Evolutionary conservation across 2,113 vertebrate species (phyloP).

Genomic region (Ctenomys sociabilis): DNA sequence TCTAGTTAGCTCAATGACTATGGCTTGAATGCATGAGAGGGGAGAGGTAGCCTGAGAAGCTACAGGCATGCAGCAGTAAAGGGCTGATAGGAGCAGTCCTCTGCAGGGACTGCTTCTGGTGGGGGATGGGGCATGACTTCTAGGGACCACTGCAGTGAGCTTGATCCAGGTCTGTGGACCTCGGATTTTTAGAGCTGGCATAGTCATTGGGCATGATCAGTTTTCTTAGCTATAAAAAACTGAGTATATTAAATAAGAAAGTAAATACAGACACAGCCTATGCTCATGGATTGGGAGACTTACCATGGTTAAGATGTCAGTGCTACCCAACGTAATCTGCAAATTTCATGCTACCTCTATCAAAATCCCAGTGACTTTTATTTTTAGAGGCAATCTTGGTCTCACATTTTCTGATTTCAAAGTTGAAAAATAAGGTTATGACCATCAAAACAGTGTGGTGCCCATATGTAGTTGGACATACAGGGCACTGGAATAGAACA

Average conservation of each 20-base stretch:
- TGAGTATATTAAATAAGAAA: background rate
- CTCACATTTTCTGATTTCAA: slow-evolving; percentile 39
- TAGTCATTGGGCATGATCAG: background rate
- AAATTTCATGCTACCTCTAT: background rate
- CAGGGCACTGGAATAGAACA: background rate
- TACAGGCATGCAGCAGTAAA: background rate
- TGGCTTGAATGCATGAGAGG: background rate
- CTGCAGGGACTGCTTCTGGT: background rate
- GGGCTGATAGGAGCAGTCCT: background rate
- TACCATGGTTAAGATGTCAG: background rate
- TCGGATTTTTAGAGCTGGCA: background rate
- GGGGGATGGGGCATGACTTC: background rate
- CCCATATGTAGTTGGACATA: background rate
- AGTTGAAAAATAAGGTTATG: background rate
- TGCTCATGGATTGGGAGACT: background rate
- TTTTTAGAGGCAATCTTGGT: slow-evolving; percentile 16
- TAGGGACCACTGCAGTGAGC: background rate
- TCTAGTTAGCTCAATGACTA: background rate
- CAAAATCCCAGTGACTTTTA: slow-evolving; percentile 10
- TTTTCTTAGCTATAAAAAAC: slow-evolving; percentile 22
- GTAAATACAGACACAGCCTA: background rate
- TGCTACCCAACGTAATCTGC: background rate
- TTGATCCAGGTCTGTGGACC: background rate
- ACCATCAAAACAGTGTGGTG: background rate
- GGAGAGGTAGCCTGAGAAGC: slow-evolving; percentile 14